A percentile compares a stretch with the other conserved stretches of the same genome.
Evolutionary conservation across 1,140 invertebrate genomes (phyloP).

Genomic region (Macrotrachela quadricornifera): DNA sequence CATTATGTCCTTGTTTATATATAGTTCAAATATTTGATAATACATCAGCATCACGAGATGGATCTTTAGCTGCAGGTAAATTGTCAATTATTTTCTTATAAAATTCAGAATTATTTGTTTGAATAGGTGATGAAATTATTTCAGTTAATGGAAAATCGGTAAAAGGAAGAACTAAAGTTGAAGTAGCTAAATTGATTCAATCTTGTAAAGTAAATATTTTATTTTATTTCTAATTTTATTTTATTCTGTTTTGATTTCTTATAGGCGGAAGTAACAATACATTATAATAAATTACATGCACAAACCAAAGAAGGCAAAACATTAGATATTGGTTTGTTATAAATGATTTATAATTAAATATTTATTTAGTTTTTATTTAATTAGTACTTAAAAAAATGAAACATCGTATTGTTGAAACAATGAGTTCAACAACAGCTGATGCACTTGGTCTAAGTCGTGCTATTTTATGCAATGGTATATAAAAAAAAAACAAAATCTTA

Average conservation of each 20-base stretch:
- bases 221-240: neutral
- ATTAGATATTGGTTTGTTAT: slow-evolving; percentile 51
- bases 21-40: slow-evolving; percentile 95
- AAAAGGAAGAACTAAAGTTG: slow-evolving; percentile 87
- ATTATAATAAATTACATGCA: slow-evolving; percentile 92
- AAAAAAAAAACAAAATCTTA: too few species aligned
- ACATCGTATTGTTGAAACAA: slow-evolving; percentile 80
- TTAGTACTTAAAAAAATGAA: slow-evolving; percentile 83
- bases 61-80: slow-evolving; percentile 18
- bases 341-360: neutral
- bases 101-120: neutral
- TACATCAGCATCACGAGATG: slow-evolving; percentile 69
- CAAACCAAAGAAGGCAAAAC: slow-evolving; percentile 73
- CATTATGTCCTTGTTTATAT: slow-evolving; percentile 83
- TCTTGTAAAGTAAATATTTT: slow-evolving; percentile 42
- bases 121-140: slow-evolving; percentile 73
- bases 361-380: neutral
- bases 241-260: slow-evolving; percentile 13
- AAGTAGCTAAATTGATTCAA: slow-evolving; percentile 95
- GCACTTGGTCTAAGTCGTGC: slow-evolving; percentile 79
- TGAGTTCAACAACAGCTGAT: slow-evolving; percentile 86
- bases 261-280: slow-evolving; percentile 65
- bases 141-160: slow-evolving; percentile 71
- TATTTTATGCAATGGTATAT: slow-evolving; percentile 67
- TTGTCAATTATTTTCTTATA: neutral